These are phyloP conservation scores for Mugil cephalus DNA, from an alignment of 2,113 vertebrate genomes.

Conservation along the genomic window DNA sequence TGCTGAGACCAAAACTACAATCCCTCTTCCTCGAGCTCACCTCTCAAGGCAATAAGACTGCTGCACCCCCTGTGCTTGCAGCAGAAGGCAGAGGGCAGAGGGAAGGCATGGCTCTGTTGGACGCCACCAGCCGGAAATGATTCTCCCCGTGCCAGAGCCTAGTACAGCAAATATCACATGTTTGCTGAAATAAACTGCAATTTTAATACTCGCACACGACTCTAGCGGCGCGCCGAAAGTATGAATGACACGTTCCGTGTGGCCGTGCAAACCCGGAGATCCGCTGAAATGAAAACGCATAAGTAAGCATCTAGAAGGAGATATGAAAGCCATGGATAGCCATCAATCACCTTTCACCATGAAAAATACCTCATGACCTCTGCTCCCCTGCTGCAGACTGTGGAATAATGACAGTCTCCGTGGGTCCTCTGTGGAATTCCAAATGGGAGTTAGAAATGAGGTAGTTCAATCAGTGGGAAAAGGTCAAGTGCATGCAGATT, in stretches of 20 bases:
- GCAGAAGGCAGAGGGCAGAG: conserved; percentile 83
- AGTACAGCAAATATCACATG: conserved; percentile 30
- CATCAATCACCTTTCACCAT: conserved; percentile 74
- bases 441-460: conserved; percentile 75
- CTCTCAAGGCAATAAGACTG: conserved; percentile 75
- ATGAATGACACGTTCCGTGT: conserved; percentile 35
- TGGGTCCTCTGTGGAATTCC: conserved; percentile 75
- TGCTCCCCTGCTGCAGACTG: conserved; percentile 61
- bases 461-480: conserved; percentile 81
- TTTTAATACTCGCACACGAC: conserved; percentile 29
- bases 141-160: conserved; percentile 70
- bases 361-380: conserved; percentile 72
- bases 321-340: conserved; percentile 43
- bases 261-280: conserved; percentile 40
- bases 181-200: conserved; percentile 36
- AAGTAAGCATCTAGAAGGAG: conserved; percentile 45
- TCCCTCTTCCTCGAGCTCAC: conserved; percentile 73
- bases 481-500: conserved; percentile 84
- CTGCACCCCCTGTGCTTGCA: conserved; percentile 70
- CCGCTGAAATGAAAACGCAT: conserved; percentile 52
- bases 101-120: conserved; percentile 72
- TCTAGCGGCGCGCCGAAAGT: conserved; percentile 36
- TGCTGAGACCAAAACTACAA: conserved; percentile 74
- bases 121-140: conserved; percentile 77
- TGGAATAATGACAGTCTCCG: conserved; percentile 75